Evolutionary conservation across 2,888 invertebrate genomes (phyloP).

Genomic region (Tribolium freemani): DNA sequence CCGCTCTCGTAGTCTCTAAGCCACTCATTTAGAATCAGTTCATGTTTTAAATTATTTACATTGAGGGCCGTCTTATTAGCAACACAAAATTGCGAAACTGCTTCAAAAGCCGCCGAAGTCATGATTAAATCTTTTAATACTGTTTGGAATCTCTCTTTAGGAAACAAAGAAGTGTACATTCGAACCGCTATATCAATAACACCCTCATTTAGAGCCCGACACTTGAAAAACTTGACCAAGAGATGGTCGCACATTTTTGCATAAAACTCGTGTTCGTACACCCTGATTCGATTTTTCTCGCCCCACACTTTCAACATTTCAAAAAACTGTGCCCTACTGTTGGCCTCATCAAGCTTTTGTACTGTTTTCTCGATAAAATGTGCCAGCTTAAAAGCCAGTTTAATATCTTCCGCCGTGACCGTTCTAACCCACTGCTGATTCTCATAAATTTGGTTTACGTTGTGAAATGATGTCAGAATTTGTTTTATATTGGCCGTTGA

Average conservation of each 20-base stretch:
- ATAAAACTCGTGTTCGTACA: slow-evolving; percentile 58
- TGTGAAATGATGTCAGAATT: slow-evolving; percentile 71
- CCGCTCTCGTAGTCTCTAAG: slow-evolving; percentile 57
- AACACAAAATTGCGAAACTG: slow-evolving; percentile 58
- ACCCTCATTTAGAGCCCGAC: slow-evolving; percentile 57
- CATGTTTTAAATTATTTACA: slow-evolving; percentile 53
- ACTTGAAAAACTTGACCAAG: slow-evolving; percentile 67
- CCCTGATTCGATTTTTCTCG: slow-evolving; percentile 49
- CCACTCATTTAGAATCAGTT: slow-evolving; percentile 59
- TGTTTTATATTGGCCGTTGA: slow-evolving; percentile 65
- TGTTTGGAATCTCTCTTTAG: slow-evolving; percentile 65
- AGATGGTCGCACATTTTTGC: slow-evolving; percentile 68
- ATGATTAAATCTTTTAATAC: slow-evolving; percentile 62
- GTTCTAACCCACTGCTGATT: slow-evolving; percentile 68
- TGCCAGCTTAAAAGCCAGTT: slow-evolving; percentile 71
- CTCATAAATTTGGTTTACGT: slow-evolving; percentile 70
- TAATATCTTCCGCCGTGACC: slow-evolving; percentile 69
- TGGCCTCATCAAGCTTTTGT: slow-evolving; percentile 58
- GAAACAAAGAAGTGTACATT: slow-evolving; percentile 66
- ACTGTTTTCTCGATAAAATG: slow-evolving; percentile 72
- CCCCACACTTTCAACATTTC: slow-evolving; percentile 67
- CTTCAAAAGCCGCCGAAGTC: slow-evolving; percentile 56
- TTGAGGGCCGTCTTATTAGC: slow-evolving; percentile 43
- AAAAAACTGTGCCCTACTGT: slow-evolving; percentile 68
- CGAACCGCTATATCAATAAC: slow-evolving; percentile 67